Base-by-base conservation (phyloP, 1,140 invertebrate genomes). In the Trichonephila inaurata region DNA sequence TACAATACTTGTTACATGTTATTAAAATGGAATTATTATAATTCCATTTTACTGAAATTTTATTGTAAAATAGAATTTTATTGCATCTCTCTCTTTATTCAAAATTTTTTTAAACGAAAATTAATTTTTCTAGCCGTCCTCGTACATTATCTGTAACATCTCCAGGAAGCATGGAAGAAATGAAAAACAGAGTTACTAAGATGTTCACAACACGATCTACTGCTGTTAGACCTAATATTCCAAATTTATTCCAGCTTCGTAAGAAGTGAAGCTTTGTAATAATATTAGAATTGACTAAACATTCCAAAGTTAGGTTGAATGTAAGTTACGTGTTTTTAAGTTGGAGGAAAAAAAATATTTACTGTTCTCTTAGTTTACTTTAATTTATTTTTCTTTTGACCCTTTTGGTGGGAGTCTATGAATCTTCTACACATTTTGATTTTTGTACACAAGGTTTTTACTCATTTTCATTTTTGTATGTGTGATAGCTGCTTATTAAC, bases 141-240 rank as follows among this genome's bases (percentile, higher is more conserved):
- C 94, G 28, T 85, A 64, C 89, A 1, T 82, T 81, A 93, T 94
- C 77, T 83, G 86, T 94, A 5, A 93, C 64, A 60, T 82, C 88
- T 61, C 82, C 91, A 94, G 93, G 89, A 94, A 96, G 96, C 19
- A 96, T 97, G 66, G 97, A 97, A 95, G 97, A 97, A 61, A 96
- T 97, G 96, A 96, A 96, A 40, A 96, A 97, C 92, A 96, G 96
- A 94, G 96, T 97, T 94, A 96, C 96, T 44, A 97, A 97, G 94
- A 97, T 97, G 91, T 97, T 97, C 94, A 96, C 96, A 62, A 81
- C 82, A 12, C 94, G 95, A 88, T 95, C 96, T 19, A 60, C 62
- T 62, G 94, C 69, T 44, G 14, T 86, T 1, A 92, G 89, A 21
- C 82, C 94, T 14, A 95, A 94, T 72, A 94, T 95, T 85, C 94